Evolutionary conservation across 2,888 invertebrate species (phyloP).

Genomic region (Aphrophora alni): DNA sequence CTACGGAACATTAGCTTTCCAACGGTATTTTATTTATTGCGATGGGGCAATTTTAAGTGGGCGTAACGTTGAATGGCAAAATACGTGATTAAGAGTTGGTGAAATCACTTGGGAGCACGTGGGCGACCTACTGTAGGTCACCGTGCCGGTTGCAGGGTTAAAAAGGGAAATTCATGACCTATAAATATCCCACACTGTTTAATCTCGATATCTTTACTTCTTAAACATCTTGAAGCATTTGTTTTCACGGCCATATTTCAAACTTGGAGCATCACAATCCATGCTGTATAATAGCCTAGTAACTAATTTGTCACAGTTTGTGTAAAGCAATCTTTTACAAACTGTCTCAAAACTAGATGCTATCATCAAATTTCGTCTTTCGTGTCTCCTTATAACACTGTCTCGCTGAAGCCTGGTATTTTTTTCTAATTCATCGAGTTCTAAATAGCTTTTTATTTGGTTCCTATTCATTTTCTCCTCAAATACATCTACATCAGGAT

Average conservation of each 20-base stretch:
- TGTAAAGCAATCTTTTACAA: background rate
- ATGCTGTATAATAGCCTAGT: background rate
- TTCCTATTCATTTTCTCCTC: too few relatives aligned
- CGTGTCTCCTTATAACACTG: background rate
- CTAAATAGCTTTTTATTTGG: background rate
- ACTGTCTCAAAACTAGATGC: conserved; percentile 19
- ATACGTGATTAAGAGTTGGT: too few relatives aligned
- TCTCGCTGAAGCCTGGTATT: background rate
- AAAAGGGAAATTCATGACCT: background rate
- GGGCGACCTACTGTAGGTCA: too few relatives aligned
- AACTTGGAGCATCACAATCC: background rate
- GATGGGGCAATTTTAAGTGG: too few relatives aligned
- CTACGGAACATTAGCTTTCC: too few relatives aligned
- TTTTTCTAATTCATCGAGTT: too few relatives aligned
- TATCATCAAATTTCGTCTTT: background rate
- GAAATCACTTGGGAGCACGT: too few relatives aligned
- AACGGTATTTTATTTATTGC: too few relatives aligned
- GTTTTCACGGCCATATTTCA: background rate
- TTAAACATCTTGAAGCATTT: background rate
- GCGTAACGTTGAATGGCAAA: too few relatives aligned
- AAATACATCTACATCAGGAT: too few relatives aligned
- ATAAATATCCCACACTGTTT: conserved; percentile 11
- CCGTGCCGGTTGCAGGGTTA: too few relatives aligned
- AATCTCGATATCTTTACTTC: background rate
- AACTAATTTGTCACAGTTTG: background rate